Percentiles rank a stretch among this genome's conserved stretches.
These are phyloP conservation scores for Magallana ariakensis DNA, from an alignment of 1,140 invertebrate genomes.

Conservation along the genomic window DNA sequence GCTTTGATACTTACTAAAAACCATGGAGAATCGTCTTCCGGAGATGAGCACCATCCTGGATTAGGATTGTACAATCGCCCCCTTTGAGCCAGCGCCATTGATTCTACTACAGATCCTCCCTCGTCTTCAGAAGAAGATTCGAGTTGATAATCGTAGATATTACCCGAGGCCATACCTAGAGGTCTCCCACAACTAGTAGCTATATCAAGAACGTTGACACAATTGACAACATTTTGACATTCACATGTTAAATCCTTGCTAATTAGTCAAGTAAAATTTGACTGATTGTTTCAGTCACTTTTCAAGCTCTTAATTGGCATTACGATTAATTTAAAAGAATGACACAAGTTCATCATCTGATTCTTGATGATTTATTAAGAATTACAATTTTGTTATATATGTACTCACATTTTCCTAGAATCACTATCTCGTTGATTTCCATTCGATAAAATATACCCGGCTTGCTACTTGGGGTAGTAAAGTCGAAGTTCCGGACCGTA, in stretches of 20 bases:
- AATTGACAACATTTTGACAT: too few species aligned
- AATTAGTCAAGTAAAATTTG: too few species aligned
- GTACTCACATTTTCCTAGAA: conserved; percentile 41
- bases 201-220: neutral
- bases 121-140: neutral
- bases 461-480: conserved; percentile 22
- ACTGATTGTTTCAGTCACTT: too few species aligned
- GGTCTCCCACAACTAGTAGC: conserved; percentile 46
- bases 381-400: neutral
- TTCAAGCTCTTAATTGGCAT: too few species aligned
- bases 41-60: conserved; percentile 48
- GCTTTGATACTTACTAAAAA: conserved; percentile 39
- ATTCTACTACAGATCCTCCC: neutral
- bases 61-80: conserved; percentile 27
- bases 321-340: too few species aligned
- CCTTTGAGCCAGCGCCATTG: neutral
- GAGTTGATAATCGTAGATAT: conserved; percentile 49
- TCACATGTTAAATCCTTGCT: too few species aligned
- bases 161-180: conserved; percentile 49
- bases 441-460: neutral
- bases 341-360: too few species aligned
- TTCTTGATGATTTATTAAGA: too few species aligned
- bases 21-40: conserved; percentile 37
- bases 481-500: conserved; percentile 51
- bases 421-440: conserved; percentile 24